Base-by-base conservation (phyloP, 2,797 vertebrate genomes). In the Apodemus agrarius region DNA sequence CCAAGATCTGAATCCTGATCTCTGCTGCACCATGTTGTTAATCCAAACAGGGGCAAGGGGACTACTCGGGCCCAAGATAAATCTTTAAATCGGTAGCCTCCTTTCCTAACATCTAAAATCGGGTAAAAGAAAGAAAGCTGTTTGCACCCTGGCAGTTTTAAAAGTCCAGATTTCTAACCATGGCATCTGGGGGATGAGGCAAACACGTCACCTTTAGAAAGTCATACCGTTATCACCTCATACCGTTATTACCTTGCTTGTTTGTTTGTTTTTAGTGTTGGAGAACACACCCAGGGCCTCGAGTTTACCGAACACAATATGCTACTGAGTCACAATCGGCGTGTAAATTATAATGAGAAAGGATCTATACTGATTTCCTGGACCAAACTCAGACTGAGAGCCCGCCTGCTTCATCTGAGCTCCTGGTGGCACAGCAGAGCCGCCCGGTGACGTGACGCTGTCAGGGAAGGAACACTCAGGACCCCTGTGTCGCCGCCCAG, bases 71-170 rank as follows among this genome's bases (percentile, higher is more conserved):
- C 6, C 76, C 75, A 37, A 59, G 40, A 83, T 75, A 43, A 13
- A 76, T 13, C 75, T 92, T 54, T 85, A 26, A 82, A 52, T 9
- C 92, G 22, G 49, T 3, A 13, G 29, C 40, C 54, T 94, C 34
- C 6, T 49, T 84, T 78, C 80, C 40, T 83, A 63, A 75, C 37
- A 22, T 79, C 63, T 92, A 93, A 89, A 74, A 89, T 79, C 78
- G 79, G 34, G 72, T 85, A 61, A 89, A 94, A 52, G 46, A 67
- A 46, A 52, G 74, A 91, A 93, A 40, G 90, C 81, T 84, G 57
- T 84, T 24, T 59, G 46, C 0, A 78, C 26, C 14, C 34, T 37
- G 1, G 11, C 24, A 83, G 14, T 86, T 95, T 52, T 83, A 4
- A 94, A 88, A 81, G 16, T 43, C 43, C 11, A 57, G 26, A 59